Conservation (phyloP, 2,888 invertebrate genomes). For the Seira musarum region DNA sequence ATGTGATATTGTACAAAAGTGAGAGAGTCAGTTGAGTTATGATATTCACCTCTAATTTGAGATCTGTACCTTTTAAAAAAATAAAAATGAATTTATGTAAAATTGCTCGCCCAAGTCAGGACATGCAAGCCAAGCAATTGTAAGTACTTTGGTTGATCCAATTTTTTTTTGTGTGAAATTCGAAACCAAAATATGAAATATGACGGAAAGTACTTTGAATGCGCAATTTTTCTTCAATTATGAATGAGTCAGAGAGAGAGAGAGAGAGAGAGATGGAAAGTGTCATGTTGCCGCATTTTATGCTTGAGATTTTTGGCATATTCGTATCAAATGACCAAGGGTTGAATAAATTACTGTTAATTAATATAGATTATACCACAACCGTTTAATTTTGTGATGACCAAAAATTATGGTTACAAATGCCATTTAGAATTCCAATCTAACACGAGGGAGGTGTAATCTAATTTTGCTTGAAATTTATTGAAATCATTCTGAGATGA, state of each 20-base stretch:
- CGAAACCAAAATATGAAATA: not conserved
- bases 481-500: not conserved
- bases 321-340: not conserved
- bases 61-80: not conserved
- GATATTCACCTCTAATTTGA: not conserved
- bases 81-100: no score
- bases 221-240: no score
- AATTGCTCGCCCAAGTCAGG: no score
- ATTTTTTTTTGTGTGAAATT: not conserved
- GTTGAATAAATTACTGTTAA: not conserved
- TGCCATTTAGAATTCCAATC: constrained; percentile 28
- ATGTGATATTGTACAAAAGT: not conserved
- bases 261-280: not conserved
- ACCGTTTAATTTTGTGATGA: not conserved
- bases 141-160: not conserved
- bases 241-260: no score
- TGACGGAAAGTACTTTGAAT: not conserved
- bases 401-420: not conserved
- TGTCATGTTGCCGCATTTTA: not conserved
- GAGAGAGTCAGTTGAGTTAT: not conserved
- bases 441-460: constrained; percentile 4
- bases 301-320: not conserved
- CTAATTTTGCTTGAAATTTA: not conserved
- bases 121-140: no score
- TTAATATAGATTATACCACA: not conserved